These are phyloP conservation scores for Motacilla alba DNA, from an alignment of 2,113 vertebrate genomes.

Conservation along the genomic window DNA sequence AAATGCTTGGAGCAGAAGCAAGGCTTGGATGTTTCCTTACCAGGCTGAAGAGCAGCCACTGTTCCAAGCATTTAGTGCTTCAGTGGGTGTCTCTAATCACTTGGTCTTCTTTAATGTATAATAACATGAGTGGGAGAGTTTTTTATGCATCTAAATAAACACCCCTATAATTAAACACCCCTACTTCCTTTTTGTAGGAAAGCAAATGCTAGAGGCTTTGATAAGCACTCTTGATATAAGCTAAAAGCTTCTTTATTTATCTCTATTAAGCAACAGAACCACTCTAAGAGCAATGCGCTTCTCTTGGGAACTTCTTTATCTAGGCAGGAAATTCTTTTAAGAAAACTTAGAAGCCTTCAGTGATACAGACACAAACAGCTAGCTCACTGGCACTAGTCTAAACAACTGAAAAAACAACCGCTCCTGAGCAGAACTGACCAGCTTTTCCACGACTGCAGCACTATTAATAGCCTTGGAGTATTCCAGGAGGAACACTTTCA, in stretches of 20 bases:
- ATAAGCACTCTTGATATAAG: background rate
- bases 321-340: background rate
- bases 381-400: background rate
- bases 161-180: background rate
- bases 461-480: background rate
- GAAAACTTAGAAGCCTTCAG: background rate
- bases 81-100: background rate
- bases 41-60: background rate
- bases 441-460: background rate
- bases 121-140: rapidly evolving
- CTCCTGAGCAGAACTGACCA: background rate
- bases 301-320: background rate
- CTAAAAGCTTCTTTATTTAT: background rate
- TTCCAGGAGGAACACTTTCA: background rate
- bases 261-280: background rate
- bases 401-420: background rate
- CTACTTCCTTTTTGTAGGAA: background rate
- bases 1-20: background rate
- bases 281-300: background rate
- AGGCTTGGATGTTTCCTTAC: background rate
- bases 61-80: background rate
- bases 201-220: background rate
- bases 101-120: background rate
- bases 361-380: background rate
- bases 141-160: background rate